phyloP scores from a whole-genome alignment of 2,888 invertebrate genomes.

The Rotaria macrura region DNA sequence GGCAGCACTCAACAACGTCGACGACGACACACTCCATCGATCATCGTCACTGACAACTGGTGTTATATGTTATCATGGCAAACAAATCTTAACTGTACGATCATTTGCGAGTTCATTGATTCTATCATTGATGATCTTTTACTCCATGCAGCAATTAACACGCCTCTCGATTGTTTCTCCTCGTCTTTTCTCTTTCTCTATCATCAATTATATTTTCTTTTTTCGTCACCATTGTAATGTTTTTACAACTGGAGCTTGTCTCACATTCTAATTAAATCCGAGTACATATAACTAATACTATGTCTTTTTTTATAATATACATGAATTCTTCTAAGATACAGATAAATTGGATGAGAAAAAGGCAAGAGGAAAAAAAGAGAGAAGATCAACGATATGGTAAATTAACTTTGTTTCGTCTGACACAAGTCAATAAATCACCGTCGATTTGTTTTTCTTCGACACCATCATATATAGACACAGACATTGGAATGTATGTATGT shows the following conservation, averaged over 20 bases:
- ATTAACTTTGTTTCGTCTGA: slow-evolving; percentile 15
- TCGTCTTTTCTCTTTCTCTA: not conserved
- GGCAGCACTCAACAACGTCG: not conserved
- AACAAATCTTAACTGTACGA: not conserved
- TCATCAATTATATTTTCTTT: not conserved
- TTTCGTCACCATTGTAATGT: slow-evolving; percentile 10
- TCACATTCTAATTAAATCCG: not conserved
- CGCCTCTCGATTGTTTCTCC: not conserved
- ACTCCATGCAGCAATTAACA: not conserved
- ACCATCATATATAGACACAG: not conserved
- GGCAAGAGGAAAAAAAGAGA: not conserved
- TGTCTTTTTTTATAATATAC: not conserved
- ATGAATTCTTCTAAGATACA: not conserved
- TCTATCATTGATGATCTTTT: not conserved
- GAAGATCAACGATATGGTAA: slow-evolving; percentile 15
- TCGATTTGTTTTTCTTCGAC: slow-evolving; percentile 7
- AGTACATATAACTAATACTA: not conserved
- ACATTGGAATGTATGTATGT: not conserved
- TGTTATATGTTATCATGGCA: slow-evolving; percentile 12
- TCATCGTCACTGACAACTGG: slow-evolving; percentile 15
- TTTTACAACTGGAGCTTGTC: slow-evolving; percentile 12
- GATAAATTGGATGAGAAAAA: slow-evolving; percentile 9
- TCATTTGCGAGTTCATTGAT: slow-evolving; percentile 3
- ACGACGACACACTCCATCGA: slow-evolving; percentile 11
- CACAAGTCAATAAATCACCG: slow-evolving; percentile 12